Evolutionary conservation across 37 sponge, comb jelly and placozoan genomes (phyloP).

Genomic region (Ianthella basta): DNA sequence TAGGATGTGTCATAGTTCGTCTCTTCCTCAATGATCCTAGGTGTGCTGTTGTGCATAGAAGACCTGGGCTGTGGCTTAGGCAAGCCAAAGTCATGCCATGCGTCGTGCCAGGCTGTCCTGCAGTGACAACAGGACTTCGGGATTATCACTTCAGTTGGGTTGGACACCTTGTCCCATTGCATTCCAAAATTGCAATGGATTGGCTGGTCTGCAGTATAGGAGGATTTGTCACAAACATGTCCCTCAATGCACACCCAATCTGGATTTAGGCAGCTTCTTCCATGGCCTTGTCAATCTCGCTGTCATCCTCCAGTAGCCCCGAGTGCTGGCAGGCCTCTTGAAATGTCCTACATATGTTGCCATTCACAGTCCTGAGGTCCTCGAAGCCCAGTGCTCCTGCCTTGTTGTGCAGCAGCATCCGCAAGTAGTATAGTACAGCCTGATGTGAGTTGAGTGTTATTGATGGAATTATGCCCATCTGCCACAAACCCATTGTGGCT

Average conservation of each 20-base stretch:
- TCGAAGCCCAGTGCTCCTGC: constrained; percentile 17
- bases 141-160: too few species aligned
- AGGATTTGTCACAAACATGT: too few species aligned
- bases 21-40: background rate
- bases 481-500: background rate
- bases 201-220: background rate
- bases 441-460: constrained; percentile 21
- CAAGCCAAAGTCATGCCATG: too few species aligned
- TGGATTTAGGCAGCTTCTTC: constrained; percentile 55
- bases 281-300: constrained; percentile 36
- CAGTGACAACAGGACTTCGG: too few species aligned
- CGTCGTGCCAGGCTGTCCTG: too few species aligned
- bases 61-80: too few species aligned
- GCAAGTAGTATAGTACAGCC: constrained; percentile 44
- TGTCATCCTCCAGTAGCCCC: constrained; percentile 53
- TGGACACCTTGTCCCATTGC: too few species aligned
- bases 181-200: constrained; percentile 19
- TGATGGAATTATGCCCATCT: constrained; percentile 33
- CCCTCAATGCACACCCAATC: too few species aligned
- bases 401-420: constrained; percentile 44
- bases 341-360: constrained; percentile 36
- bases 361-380: background rate
- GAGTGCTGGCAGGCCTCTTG: constrained; percentile 45
- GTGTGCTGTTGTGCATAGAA: background rate
- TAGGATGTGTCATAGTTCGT: background rate